Evolutionary conservation across 2,797 vertebrate species (phyloP), one percentile per base, ranked within the genome.

Genomic region (Perodicticus potto): DNA sequence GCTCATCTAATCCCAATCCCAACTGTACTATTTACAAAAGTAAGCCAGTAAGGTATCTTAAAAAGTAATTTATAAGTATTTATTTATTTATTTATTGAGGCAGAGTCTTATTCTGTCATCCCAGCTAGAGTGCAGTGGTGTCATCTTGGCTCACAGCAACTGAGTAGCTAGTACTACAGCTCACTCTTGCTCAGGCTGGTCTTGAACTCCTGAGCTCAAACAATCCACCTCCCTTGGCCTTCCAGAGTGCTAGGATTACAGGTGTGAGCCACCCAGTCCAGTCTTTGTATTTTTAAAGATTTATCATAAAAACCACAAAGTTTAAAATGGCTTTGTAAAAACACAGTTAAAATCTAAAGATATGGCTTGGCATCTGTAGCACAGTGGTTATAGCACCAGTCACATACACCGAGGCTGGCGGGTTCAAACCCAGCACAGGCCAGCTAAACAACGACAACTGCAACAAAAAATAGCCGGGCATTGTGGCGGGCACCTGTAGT

Each of bases 281-380:
- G 7, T 17, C 40, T 95, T 57, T 69, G 19, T 5, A 72, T 67
- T 95, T 97, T 96, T 76, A 97, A 89, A 86, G 1, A 17, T 77
- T 16, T 57, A 70, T 89, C 83, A 94, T 97, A 17, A 84, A 90
- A 12, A 97, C 25, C 3, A 93, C 22, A 95, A 92, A 59, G 63
- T 53, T n/a, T 59, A 19, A 91, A 94, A 1, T 25, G 82, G 4
- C 29, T 86, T 65, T 82, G 37, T 57, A 61, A 92, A 94, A 96
- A 73, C 19, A 73, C 1, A 43, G 43, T 73, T 61, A 83, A 92
- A 86, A 93, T 69, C 23, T 87, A 72, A 80, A 96, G 61, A 87
- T 27, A 74, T 53, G 49, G 49, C 49, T 53, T 53, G 49, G 14
- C 1, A 16, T 14, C 12, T 1, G 12, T 49, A 49, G 45, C 49